Evolutionary conservation across 2,888 invertebrate genomes (phyloP).

Genomic region (Tipula vernalis): DNA sequence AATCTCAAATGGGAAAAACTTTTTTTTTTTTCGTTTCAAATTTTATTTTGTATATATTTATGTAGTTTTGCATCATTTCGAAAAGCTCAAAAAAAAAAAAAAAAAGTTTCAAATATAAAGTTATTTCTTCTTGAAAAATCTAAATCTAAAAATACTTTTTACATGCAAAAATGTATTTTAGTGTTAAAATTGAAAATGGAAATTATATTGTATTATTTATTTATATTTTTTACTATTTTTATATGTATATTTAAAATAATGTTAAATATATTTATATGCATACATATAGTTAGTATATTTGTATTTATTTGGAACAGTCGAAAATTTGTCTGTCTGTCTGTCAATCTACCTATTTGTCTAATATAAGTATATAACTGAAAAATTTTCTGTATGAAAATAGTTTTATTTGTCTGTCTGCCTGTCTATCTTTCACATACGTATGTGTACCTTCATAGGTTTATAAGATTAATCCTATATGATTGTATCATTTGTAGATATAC

Average conservation of each 20-base stretch:
- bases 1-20: conserved; percentile 1
- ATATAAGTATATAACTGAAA: neutral
- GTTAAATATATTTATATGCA: neutral
- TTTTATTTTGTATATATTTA: neutral
- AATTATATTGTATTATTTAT: neutral
- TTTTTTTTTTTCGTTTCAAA: neutral
- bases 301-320: neutral
- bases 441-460: neutral
- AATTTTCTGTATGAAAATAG: neutral
- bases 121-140: neutral
- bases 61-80: neutral
- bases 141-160: neutral
- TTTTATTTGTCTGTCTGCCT: neutral
- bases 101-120: neutral
- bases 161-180: neutral
- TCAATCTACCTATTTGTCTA: neutral
- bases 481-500: too few relatives aligned
- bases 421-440: neutral
- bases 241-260: neutral
- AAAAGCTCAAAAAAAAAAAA: neutral
- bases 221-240: too few relatives aligned
- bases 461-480: neutral
- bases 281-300: neutral
- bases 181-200: neutral
- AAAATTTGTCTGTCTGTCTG: neutral